phyloP scores from a whole-genome alignment of 2,113 vertebrate genomes.

The Castor canadensis region DNA sequence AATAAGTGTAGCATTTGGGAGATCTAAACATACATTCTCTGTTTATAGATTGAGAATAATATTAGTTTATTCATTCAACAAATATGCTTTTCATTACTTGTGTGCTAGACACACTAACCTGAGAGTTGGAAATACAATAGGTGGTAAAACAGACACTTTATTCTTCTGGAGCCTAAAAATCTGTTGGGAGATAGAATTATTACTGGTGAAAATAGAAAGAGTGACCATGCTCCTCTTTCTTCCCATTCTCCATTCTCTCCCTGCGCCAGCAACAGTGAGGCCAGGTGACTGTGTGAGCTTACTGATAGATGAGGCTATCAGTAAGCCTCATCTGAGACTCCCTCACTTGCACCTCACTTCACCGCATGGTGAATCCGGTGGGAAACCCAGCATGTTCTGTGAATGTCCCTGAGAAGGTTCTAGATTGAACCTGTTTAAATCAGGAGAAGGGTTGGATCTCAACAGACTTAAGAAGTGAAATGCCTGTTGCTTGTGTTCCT shows the following conservation, averaged over 20 bases:
- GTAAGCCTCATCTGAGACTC: neutral
- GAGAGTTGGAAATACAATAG: neutral
- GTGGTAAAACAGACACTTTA: neutral
- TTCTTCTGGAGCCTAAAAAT: neutral
- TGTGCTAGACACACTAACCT: neutral
- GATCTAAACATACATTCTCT: neutral
- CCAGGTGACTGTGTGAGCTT: neutral
- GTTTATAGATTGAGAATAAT: constrained; percentile 22
- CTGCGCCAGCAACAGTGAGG: no score
- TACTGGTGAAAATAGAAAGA: neutral
- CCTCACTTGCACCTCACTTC: neutral
- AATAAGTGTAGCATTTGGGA: neutral
- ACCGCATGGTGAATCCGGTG: no score
- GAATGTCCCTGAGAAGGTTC: neutral
- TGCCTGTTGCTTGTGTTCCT: neutral
- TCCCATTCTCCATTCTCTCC: neutral
- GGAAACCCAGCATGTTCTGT: neutral
- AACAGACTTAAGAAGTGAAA: constrained; percentile 2
- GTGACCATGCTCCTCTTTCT: neutral
- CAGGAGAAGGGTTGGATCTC: neutral
- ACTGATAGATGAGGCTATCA: neutral
- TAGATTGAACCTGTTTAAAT: neutral
- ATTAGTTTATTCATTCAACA: neutral
- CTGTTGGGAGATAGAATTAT: neutral
- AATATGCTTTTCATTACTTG: neutral